phyloP scores from a whole-genome alignment of 2,113 vertebrate genomes.

The Corvus moneduloides region DNA sequence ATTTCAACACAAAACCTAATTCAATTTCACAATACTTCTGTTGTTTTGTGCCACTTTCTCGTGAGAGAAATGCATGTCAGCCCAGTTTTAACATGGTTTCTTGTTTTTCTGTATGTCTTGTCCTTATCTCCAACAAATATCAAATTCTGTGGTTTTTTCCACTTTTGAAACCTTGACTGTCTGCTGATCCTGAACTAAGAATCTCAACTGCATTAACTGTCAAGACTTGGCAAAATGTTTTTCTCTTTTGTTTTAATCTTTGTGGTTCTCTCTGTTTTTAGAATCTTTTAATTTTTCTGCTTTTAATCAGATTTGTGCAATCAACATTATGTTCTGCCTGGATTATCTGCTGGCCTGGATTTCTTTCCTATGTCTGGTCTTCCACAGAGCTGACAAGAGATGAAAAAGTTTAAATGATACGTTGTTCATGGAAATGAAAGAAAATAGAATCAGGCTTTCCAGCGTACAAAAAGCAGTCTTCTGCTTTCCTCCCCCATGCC shows the following conservation, averaged over 20 bases:
- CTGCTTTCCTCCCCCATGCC: background rate
- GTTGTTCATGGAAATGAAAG: background rate
- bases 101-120: background rate
- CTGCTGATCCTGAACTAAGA: background rate
- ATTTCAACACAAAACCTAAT: background rate
- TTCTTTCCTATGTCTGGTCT: background rate
- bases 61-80: background rate
- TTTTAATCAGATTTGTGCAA: background rate
- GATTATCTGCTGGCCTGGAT: background rate
- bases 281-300: background rate
- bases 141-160: background rate
- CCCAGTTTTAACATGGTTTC: background rate
- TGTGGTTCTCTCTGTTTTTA: background rate
- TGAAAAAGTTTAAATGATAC: background rate
- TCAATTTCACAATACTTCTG: background rate
- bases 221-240: background rate
- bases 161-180: background rate
- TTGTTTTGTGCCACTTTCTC: background rate
- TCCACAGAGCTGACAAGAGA: background rate
- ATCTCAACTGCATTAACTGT: background rate
- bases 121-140: background rate
- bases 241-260: background rate
- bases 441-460: background rate
- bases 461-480: background rate
- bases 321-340: background rate